A percentile compares a stretch with the other conserved stretches of the same genome.
These are phyloP conservation scores for Torymus aiolomorphi DNA, from an alignment of 2,888 invertebrate genomes.

Conservation along the genomic window DNA sequence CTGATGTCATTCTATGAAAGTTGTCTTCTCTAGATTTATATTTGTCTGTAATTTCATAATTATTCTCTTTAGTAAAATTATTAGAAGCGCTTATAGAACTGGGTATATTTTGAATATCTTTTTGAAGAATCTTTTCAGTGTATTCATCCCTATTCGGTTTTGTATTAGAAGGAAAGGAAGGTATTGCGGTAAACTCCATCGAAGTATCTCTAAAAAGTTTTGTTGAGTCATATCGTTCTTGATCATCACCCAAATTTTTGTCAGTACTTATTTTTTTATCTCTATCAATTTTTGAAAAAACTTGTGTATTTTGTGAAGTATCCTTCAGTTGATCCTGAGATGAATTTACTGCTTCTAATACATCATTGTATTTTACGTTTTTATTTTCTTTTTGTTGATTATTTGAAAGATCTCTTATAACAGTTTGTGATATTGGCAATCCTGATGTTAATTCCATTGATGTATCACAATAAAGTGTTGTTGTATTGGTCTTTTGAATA, in stretches of 20 bases:
- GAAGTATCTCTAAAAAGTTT: conserved; percentile 37
- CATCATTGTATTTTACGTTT: neutral
- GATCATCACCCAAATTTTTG: neutral
- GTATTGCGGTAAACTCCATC: conserved; percentile 19
- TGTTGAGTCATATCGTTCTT: neutral
- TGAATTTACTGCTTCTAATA: neutral
- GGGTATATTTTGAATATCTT: neutral
- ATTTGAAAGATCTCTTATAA: neutral
- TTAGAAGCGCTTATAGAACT: conserved; percentile 22
- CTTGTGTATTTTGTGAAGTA: neutral
- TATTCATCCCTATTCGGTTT: conserved; percentile 23
- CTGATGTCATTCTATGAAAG: conserved; percentile 52
- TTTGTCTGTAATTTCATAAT: conserved; percentile 34
- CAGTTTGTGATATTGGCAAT: neutral
- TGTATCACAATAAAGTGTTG: conserved; percentile 14
- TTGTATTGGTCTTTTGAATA: neutral
- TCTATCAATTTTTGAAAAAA: neutral
- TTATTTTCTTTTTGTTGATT: neutral
- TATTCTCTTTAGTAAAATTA: conserved; percentile 23
- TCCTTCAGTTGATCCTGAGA: neutral
- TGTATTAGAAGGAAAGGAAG: neutral
- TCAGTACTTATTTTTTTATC: neutral
- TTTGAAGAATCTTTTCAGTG: conserved; percentile 27
- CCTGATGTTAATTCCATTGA: conserved; percentile 20
- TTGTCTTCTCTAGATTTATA: conserved; percentile 40